Conservation (phyloP, 1,140 invertebrate genomes). For the Lepidurus arcticus region DNA sequence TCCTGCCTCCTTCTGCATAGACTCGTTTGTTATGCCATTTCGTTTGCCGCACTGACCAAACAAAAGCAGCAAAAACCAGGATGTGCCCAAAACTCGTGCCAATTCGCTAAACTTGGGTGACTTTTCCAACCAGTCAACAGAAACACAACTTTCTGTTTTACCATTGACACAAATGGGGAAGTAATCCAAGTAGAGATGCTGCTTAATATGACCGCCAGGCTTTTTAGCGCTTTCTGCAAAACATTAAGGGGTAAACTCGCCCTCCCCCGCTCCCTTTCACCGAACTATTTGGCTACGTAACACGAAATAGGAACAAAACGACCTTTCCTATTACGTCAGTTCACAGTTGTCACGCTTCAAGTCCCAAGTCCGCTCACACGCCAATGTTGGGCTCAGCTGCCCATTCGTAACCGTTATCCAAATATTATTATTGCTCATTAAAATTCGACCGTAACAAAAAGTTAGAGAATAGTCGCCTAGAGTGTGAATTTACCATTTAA, state of each 20-base stretch:
- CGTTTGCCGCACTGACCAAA: neutral
- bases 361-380: neutral
- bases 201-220: neutral
- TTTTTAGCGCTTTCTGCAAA: neutral
- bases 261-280: constrained; percentile 10
- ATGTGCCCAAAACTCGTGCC: neutral
- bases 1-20: neutral
- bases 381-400: no score
- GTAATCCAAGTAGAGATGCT: neutral
- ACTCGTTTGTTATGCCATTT: neutral
- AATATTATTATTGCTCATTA: no score
- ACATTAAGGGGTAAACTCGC: neutral
- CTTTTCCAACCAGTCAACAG: neutral
- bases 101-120: neutral
- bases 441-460: no score
- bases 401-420: no score
- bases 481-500: no score
- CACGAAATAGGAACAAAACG: neutral
- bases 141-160: neutral
- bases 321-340: no score
- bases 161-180: neutral
- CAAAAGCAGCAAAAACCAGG: neutral
- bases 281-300: neutral
- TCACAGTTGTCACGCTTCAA: neutral
- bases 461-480: no score